Evolutionary conservation across 2,113 vertebrate species (phyloP).

Genomic region (Pagrus major): DNA sequence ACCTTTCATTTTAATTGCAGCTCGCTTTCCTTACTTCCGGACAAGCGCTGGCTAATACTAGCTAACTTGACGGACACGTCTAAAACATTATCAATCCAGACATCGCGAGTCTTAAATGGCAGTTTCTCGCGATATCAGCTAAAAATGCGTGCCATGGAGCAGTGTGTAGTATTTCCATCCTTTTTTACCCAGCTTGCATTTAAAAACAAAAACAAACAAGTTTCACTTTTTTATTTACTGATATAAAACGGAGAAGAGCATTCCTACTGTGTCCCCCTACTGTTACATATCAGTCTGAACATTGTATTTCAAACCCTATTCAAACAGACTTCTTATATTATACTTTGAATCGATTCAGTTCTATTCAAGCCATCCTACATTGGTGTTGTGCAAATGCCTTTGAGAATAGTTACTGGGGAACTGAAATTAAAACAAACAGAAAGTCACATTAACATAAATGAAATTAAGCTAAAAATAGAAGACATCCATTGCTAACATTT

Average conservation of each 20-base stretch:
- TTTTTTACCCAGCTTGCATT: background rate
- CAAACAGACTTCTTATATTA: background rate
- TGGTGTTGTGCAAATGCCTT: too few relatives aligned
- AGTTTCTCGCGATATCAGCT: slow-evolving; percentile 34
- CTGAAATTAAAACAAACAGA: too few relatives aligned
- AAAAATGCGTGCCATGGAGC: background rate
- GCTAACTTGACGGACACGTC: background rate
- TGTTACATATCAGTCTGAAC: too few relatives aligned
- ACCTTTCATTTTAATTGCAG: background rate
- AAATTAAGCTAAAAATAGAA: too few relatives aligned
- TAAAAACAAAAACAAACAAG: background rate
- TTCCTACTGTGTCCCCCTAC: too few relatives aligned
- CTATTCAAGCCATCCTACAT: too few relatives aligned
- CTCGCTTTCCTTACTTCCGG: background rate
- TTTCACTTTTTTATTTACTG: background rate
- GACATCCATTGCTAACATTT: too few relatives aligned
- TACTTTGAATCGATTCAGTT: background rate
- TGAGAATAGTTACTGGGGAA: too few relatives aligned
- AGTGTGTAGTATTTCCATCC: background rate
- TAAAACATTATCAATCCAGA: slow-evolving; percentile 14
- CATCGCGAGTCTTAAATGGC: slow-evolving; percentile 24
- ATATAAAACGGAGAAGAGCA: background rate
- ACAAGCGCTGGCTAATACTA: accelerated
- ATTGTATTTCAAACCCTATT: background rate
- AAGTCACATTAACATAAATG: too few relatives aligned